Conservation (phyloP, 1,140 invertebrate species). For the Rhyacophila brunnea region DNA sequence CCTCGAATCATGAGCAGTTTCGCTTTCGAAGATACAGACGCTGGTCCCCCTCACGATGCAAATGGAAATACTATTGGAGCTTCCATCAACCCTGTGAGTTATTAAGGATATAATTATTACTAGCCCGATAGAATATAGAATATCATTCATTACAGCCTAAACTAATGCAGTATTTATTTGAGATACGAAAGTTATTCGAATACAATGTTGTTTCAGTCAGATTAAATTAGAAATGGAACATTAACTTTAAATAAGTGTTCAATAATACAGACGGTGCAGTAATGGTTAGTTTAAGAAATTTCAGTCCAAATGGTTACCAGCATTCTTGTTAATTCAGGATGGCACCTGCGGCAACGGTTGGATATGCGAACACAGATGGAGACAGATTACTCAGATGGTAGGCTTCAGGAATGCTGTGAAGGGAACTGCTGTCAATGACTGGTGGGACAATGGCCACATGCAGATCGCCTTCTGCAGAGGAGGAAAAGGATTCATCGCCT, state of each 20-base stretch:
- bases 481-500: constrained; percentile 69
- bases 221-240: no score
- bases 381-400: constrained; percentile 80
- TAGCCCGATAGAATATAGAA: no score
- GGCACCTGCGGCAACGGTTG: constrained; percentile 74
- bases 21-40: constrained; percentile 55
- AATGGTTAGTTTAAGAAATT: background rate
- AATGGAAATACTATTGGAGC: constrained; percentile 65
- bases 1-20: constrained; percentile 80
- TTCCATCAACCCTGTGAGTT: constrained; percentile 57
- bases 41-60: constrained; percentile 62
- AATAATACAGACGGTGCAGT: no score
- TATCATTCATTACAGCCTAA: no score
- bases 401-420: constrained; percentile 66
- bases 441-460: constrained; percentile 73
- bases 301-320: background rate
- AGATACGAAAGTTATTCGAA: no score
- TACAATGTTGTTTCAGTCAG: no score
- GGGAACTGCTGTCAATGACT: constrained; percentile 56
- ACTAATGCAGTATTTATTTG: no score
- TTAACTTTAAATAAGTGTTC: no score
- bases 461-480: constrained; percentile 78
- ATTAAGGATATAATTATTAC: no score
- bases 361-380: constrained; percentile 89
- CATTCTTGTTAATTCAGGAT: constrained; percentile 44